A percentile compares a stretch with the other conserved stretches of the same genome.
Evolutionary conservation across 2,113 vertebrate species (phyloP).

Genomic region (Cyprinodon tularosa): DNA sequence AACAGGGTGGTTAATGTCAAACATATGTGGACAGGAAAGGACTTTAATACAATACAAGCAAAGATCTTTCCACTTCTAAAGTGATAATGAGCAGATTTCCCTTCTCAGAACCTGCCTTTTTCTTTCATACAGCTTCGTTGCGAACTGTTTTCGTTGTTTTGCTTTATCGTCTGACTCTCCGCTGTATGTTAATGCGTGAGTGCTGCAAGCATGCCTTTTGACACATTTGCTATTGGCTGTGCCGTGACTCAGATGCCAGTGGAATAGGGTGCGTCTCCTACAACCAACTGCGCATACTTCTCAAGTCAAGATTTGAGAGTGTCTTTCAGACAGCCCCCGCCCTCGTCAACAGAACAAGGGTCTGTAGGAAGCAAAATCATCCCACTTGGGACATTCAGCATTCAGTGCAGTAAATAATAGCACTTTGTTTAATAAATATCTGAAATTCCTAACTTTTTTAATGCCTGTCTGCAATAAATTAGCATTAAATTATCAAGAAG

Average conservation of each 20-base stretch:
- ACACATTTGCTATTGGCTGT: constrained; percentile 61
- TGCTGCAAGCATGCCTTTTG: constrained; percentile 37
- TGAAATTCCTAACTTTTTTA: constrained; percentile 26
- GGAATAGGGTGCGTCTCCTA: constrained; percentile 71
- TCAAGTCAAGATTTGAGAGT: constrained; percentile 82
- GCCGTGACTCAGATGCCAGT: constrained; percentile 75
- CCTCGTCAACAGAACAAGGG: constrained; percentile 62
- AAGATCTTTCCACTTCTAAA: constrained; percentile 59
- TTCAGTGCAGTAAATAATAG: constrained; percentile 27
- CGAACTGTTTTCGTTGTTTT: constrained; percentile 2
- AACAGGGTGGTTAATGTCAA: constrained; percentile 68
- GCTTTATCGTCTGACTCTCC: constrained; percentile 23
- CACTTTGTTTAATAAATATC: not conserved
- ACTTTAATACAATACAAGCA: constrained; percentile 45
- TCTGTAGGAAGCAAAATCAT: constrained; percentile 52
- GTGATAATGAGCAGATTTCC: constrained; percentile 66
- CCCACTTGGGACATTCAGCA: constrained; percentile 23
- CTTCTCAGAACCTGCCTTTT: constrained; percentile 53
- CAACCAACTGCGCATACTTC: constrained; percentile 82
- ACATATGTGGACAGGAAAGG: constrained; percentile 66
- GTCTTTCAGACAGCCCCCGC: constrained; percentile 72
- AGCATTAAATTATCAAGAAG: not conserved
- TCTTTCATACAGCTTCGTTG: constrained; percentile 17
- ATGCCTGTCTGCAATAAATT: constrained; percentile 10
- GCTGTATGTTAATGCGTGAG: constrained; percentile 31